These are phyloP conservation scores for Beris morrisii DNA, from an alignment of 2,888 invertebrate species.

Conservation along the genomic window DNA sequence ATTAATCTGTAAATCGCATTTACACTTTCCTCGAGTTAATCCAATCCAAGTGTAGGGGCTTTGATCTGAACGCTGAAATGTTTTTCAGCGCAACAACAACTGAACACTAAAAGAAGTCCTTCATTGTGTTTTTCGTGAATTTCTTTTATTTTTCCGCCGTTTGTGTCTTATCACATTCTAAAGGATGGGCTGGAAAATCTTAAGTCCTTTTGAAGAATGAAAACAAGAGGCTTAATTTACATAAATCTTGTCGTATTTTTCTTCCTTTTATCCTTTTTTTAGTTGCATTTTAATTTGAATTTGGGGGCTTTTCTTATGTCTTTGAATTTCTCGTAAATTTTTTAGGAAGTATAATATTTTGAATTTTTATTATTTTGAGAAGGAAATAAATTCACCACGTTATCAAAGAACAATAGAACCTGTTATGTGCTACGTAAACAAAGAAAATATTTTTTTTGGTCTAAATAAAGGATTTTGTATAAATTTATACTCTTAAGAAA, in stretches of 20 bases:
- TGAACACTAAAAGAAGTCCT: constrained; percentile 16
- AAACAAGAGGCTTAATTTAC: constrained; percentile 24
- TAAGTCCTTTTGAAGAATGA: background rate
- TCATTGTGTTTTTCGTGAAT: constrained; percentile 7
- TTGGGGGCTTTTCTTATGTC: no score
- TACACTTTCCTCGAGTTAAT: constrained; percentile 27
- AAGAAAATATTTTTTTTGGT: no score
- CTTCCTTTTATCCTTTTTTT: background rate
- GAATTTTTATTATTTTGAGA: no score
- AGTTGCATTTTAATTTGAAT: no score
- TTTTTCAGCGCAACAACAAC: background rate
- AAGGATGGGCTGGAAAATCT: constrained; percentile 9
- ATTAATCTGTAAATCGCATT: constrained; percentile 32
- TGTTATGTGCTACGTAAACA: no score
- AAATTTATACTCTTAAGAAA: no score
- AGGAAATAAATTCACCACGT: no score
- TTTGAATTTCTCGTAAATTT: no score
- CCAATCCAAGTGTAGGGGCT: constrained; percentile 24
- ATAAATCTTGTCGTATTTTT: constrained; percentile 22
- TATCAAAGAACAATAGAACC: no score
- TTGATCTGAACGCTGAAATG: constrained; percentile 23
- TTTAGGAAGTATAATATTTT: no score
- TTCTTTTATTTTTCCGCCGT: constrained; percentile 11
- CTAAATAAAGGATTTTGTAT: no score
- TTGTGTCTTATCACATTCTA: constrained; percentile 7